Evolutionary conservation across 2,113 vertebrate genomes (phyloP).

Genomic region (Sinocyclocheilus anshuiensis): DNA sequence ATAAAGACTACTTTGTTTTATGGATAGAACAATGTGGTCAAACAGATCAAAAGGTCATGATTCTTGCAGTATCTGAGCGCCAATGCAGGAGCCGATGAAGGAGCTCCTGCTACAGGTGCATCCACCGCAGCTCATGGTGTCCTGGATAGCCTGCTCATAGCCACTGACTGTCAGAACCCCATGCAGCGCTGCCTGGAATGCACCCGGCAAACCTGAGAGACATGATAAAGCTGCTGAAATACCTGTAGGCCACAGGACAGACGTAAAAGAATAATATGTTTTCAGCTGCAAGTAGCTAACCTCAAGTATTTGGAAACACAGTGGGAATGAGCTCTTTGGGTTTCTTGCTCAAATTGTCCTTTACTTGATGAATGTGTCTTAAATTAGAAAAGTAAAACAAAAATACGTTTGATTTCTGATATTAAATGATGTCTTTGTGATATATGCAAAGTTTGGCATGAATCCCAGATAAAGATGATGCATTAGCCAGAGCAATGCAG

Average conservation of each 20-base stretch:
- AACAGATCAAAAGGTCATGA: background rate
- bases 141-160: conserved; percentile 70
- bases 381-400: conserved; percentile 9
- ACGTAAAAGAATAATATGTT: background rate
- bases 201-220: conserved; percentile 75
- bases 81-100: conserved; percentile 76
- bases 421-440: background rate
- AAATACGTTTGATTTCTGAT: background rate
- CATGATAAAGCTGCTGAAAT: background rate
- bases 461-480: background rate
- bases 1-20: background rate
- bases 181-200: conserved; percentile 77
- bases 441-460: background rate
- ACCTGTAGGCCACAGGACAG: background rate
- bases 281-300: conserved; percentile 49
- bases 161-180: conserved; percentile 72
- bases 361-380: conserved; percentile 74
- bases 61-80: conserved; percentile 69
- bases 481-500: background rate
- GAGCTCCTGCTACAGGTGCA: conserved; percentile 77
- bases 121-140: conserved; percentile 77
- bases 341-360: conserved; percentile 67
- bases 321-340: conserved; percentile 67
- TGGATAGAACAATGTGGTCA: background rate
- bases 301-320: conserved; percentile 74